phyloP scores from a whole-genome alignment of 2,113 vertebrate species.

The Meles meles region DNA sequence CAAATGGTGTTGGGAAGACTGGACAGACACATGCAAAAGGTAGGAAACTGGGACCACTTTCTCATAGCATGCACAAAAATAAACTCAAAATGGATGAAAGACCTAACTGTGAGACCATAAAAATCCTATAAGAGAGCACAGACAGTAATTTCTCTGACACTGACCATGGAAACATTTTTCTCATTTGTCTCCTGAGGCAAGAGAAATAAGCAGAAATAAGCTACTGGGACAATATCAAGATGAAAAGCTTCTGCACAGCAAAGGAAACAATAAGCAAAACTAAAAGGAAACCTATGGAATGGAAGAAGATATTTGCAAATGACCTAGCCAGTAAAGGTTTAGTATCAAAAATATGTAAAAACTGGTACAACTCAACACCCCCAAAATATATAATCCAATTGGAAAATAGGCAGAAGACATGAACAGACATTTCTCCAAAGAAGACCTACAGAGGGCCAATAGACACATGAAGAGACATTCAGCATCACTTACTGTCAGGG shows the following conservation, averaged over 20 bases:
- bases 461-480: neutral
- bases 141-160: neutral
- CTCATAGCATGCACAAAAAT: no score
- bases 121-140: neutral
- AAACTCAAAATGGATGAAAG: no score
- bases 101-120: neutral
- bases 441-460: no score
- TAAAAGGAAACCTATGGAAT: neutral
- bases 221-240: neutral
- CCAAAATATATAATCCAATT: neutral
- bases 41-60: no score
- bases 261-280: neutral
- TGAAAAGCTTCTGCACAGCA: neutral
- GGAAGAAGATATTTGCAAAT: neutral
- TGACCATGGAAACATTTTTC: neutral
- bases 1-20: no score
- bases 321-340: neutral
- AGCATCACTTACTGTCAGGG: neutral
- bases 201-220: neutral
- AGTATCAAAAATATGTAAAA: neutral
- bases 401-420: neutral
- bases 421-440: neutral
- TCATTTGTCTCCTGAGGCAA: neutral
- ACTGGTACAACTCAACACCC: neutral
- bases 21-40: no score